phyloP scores from a whole-genome alignment of 2,113 vertebrate species.

The Coptodon bakossiorum region DNA sequence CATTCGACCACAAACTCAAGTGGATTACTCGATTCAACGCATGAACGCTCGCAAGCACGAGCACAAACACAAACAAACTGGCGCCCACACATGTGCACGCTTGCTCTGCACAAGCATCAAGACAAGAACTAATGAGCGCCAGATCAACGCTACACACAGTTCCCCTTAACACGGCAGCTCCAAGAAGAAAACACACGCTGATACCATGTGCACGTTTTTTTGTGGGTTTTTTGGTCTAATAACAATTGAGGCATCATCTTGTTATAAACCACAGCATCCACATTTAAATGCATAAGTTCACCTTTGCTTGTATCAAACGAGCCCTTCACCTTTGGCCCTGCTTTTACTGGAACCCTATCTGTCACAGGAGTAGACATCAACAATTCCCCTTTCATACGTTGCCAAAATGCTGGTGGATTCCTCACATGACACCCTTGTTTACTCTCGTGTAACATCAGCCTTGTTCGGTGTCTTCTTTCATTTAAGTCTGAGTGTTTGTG shows the following conservation, averaged over 20 bases:
- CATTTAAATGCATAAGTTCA: conserved; percentile 22
- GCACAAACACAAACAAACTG: background rate
- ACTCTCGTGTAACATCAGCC: background rate
- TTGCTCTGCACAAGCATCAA: background rate
- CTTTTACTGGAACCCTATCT: conserved; percentile 46
- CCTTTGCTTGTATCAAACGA: conserved; percentile 36
- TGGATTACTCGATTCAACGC: background rate
- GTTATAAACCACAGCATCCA: background rate
- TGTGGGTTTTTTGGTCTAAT: background rate
- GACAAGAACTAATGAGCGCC: background rate
- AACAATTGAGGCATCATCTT: background rate
- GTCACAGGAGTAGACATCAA: conserved; percentile 52
- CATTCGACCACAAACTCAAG: background rate
- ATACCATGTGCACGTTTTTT: background rate
- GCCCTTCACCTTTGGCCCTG: conserved; percentile 14
- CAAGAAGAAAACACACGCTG: background rate
- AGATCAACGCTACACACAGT: background rate
- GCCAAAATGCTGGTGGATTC: conserved; percentile 31
- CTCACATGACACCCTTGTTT: conserved; percentile 37
- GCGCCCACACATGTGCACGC: background rate
- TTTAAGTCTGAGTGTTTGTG: conserved; percentile 49
- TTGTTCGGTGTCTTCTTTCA: conserved; percentile 40
- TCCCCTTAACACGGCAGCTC: background rate
- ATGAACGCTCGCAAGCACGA: background rate
- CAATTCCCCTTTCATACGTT: conserved; percentile 33